phyloP scores from a whole-genome alignment of 2,113 vertebrate species.

The Aviceda subcristata region DNA sequence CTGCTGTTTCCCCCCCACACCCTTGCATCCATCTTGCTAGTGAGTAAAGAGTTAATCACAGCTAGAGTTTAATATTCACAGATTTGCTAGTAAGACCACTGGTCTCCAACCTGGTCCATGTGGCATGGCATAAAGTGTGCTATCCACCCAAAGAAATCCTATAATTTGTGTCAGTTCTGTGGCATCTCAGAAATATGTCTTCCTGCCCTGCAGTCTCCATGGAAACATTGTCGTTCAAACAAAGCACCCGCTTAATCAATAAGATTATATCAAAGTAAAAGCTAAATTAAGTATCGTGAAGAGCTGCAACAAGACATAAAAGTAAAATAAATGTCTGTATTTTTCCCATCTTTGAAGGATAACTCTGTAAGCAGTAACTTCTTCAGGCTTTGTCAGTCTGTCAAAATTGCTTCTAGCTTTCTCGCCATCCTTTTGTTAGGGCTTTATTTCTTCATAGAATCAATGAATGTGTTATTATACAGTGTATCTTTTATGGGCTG shows the following conservation, averaged over 20 bases:
- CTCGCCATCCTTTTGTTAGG: not conserved
- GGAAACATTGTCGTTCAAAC: not conserved
- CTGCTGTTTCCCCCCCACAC: no score
- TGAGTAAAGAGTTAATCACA: not conserved
- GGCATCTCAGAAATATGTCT: not conserved
- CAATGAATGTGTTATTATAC: not conserved
- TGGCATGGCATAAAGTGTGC: not conserved
- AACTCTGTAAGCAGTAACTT: not conserved
- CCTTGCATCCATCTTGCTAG: not conserved
- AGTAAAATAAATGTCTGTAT: not conserved
- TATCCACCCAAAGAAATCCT: not conserved
- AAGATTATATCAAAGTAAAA: not conserved
- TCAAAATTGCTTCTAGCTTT: not conserved
- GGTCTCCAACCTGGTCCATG: not conserved
- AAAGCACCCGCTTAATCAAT: not conserved
- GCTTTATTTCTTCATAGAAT: not conserved
- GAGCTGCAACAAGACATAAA: not conserved
- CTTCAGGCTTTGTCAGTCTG: not conserved
- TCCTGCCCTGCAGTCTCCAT: not conserved
- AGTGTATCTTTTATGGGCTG: not conserved
- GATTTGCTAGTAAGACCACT: not conserved
- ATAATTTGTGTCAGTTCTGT: not conserved
- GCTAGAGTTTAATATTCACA: not conserved
- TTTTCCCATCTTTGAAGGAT: not conserved
- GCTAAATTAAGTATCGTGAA: not conserved